Conservation (phyloP, 2,113 vertebrate species). For the Gulo gulo region DNA sequence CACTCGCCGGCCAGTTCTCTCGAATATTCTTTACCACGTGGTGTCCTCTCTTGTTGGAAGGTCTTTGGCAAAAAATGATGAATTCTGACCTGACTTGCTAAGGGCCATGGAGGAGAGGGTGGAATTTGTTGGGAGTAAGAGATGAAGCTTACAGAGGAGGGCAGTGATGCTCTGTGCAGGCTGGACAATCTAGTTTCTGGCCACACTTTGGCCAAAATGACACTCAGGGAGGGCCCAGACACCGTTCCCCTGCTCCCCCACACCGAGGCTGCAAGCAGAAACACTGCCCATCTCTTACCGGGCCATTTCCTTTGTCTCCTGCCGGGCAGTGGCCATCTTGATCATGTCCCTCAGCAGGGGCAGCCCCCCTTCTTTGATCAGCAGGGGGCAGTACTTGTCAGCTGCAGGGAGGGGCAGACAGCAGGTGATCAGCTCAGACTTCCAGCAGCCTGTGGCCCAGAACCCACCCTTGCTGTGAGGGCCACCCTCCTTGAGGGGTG, state of each 20-base stretch:
- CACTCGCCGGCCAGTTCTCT: background rate
- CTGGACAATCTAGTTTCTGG: background rate
- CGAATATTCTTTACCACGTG: rapidly evolving
- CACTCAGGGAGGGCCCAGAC: background rate
- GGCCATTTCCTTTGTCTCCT: constrained; percentile 97
- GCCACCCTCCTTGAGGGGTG: background rate
- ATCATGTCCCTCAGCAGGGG: constrained; percentile 90
- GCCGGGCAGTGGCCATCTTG: constrained; percentile 90
- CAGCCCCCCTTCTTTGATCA: constrained; percentile 96
- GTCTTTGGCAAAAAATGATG: background rate
- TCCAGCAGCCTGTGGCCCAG: background rate
- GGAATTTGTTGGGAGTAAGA: background rate
- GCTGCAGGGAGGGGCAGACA: constrained; percentile 81
- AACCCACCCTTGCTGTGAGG: background rate
- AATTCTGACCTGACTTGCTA: background rate
- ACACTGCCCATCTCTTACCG: constrained; percentile 82
- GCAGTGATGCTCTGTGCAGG: rapidly evolving
- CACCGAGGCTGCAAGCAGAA: background rate
- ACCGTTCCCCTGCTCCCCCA: background rate
- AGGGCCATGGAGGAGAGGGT: background rate
- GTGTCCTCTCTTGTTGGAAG: background rate
- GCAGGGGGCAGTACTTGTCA: constrained; percentile 95
- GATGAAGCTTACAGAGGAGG: background rate
- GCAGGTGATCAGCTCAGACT: background rate
- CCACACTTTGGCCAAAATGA: background rate